These are phyloP conservation scores for Drosophila pallidifrons DNA, from an alignment of 1,140 invertebrate species.

Conservation along the genomic window DNA sequence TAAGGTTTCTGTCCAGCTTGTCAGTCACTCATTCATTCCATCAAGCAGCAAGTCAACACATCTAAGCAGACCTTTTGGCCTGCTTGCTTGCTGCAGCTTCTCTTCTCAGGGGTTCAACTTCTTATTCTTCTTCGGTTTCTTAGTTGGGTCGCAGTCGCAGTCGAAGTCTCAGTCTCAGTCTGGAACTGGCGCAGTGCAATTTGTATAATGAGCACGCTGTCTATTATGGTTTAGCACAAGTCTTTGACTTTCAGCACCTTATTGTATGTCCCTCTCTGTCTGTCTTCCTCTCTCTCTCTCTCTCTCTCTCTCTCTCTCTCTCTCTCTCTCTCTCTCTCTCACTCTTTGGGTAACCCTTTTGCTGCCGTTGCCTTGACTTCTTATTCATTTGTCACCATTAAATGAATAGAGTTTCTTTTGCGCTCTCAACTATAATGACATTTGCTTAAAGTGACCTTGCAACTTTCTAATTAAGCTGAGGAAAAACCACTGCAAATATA, in stretches of 20 bases:
- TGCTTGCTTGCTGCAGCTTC: conserved; percentile 3
- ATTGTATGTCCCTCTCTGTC: conserved; percentile 42
- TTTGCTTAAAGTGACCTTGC: conserved; percentile 14
- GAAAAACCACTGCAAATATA: neutral
- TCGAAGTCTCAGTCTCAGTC: conserved; percentile 20
- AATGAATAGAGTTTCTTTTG: conserved; percentile 5
- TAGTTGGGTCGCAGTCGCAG: neutral
- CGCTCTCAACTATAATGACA: conserved; percentile 16
- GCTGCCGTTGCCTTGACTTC: conserved; percentile 8
- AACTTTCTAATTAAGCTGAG: neutral
- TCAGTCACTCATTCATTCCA: conserved; percentile 51
- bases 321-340: conserved; percentile 3
- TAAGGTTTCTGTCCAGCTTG: conserved; percentile 22
- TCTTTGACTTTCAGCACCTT: conserved; percentile 80
- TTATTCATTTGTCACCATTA: conserved; percentile 19
- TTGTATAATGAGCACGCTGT: conserved; percentile 77
- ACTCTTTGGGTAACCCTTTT: conserved; percentile 12
- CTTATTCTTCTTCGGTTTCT: neutral
- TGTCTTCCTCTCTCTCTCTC: conserved; percentile 2
- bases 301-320: conserved; percentile 1
- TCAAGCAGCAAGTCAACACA: conserved; percentile 50
- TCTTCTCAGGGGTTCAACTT: neutral
- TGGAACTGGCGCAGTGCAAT: conserved; percentile 62
- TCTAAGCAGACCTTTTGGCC: conserved; percentile 14
- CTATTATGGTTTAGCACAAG: conserved; percentile 67